Conservation (phyloP, 92 coral and sea anemone genomes). For the Porites rus region DNA sequence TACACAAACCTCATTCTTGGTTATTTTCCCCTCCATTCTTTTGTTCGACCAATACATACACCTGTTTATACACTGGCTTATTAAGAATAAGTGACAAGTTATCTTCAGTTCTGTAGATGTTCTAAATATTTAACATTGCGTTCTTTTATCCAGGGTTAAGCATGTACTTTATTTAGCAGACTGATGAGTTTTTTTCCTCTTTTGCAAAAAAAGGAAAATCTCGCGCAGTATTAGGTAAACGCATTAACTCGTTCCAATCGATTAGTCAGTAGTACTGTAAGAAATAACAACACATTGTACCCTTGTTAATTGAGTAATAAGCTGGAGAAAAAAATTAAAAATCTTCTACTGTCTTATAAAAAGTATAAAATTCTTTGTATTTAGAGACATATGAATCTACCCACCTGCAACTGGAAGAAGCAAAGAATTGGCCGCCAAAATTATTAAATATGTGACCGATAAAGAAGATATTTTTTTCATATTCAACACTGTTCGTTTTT, state of each 20-base stretch:
- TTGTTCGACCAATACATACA: not conserved
- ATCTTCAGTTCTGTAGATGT: not conserved
- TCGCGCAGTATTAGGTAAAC: not conserved
- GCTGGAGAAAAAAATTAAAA: not conserved
- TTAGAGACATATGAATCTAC: not conserved
- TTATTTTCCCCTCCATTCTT: not conserved
- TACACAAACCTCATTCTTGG: not conserved
- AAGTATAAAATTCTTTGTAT: not conserved
- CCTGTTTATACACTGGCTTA: not conserved
- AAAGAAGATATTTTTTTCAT: not conserved
- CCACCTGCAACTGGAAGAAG: constrained; percentile 41
- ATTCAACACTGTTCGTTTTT: not conserved
- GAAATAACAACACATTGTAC: no score
- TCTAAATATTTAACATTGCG: not conserved
- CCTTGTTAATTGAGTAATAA: not conserved
- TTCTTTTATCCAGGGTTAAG: not conserved
- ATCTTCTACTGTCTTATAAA: not conserved
- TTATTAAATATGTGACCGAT: constrained; percentile 4
- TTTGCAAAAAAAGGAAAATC: not conserved
- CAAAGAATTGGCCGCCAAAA: constrained; percentile 10
- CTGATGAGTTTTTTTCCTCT: not conserved
- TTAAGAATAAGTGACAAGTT: constrained; percentile 4
- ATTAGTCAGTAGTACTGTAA: no score
- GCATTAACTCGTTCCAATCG: not conserved
- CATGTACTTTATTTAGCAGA: not conserved